phyloP scores from a whole-genome alignment of 2,113 vertebrate genomes.

The Ciconia maguari region DNA sequence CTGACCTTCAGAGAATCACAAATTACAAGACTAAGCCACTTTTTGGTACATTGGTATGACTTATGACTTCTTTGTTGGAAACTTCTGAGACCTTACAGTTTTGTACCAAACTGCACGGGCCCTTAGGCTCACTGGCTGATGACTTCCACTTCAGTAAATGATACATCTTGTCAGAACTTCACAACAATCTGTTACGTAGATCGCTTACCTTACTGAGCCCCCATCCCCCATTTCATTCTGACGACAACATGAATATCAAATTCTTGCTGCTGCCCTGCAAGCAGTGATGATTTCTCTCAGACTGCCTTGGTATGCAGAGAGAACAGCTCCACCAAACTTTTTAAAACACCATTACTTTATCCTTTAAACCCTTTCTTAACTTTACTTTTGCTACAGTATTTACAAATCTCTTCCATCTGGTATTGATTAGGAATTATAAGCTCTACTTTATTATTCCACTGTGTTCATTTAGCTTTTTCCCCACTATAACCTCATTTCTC shows the following conservation, averaged over 20 bases:
- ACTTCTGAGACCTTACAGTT: neutral
- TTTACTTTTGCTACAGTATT: neutral
- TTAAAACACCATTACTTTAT: neutral
- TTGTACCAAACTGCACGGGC: neutral
- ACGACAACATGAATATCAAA: neutral
- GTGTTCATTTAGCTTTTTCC: neutral
- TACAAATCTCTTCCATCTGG: constrained; percentile 17
- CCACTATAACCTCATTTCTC: neutral
- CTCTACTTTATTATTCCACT: neutral
- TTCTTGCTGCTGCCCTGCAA: neutral
- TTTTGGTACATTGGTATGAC: neutral
- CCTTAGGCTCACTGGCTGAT: neutral
- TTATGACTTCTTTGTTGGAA: neutral
- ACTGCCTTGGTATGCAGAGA: neutral
- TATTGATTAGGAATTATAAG: constrained; percentile 7
- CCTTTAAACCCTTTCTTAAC: constrained; percentile 3
- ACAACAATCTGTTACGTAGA: neutral
- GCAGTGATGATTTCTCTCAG: neutral
- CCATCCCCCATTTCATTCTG: neutral
- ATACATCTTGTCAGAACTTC: neutral
- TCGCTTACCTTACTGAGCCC: neutral
- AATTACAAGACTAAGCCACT: neutral
- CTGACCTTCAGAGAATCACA: neutral
- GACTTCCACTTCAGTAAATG: neutral
- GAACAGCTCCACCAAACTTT: neutral